Percentiles rank a stretch among this genome's conserved stretches.
Conservation (phyloP, 2,113 vertebrate genomes). For the Mustela lutreola region DNA sequence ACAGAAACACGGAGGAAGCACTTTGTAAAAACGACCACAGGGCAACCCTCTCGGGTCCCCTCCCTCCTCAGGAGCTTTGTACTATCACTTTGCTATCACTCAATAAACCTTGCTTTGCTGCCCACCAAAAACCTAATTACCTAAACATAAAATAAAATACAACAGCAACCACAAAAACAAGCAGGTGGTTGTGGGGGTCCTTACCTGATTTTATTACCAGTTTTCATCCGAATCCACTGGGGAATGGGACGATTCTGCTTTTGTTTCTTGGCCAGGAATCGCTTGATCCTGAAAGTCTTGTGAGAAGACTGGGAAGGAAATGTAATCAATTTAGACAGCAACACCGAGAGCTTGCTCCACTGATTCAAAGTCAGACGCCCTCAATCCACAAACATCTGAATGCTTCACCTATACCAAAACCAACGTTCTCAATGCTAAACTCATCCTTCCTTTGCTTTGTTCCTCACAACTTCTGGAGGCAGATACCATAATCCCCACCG, state of each 20-base stretch:
- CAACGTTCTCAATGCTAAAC: neutral
- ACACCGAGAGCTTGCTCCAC: neutral
- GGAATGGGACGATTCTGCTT: constrained; percentile 99
- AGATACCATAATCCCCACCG: neutral
- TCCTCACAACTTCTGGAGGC: neutral
- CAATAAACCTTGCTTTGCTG: neutral
- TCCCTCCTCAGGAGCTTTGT: too few species aligned
- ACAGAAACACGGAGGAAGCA: neutral
- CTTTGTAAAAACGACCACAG: neutral
- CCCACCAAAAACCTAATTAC: neutral
- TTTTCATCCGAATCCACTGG: constrained; percentile 99
- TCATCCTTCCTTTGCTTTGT: neutral
- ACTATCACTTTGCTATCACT: neutral
- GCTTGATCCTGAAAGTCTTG: constrained; percentile 98
- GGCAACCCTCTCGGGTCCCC: neutral
- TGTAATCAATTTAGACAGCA: constrained; percentile 38
- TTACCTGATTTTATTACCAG: constrained; percentile 99
- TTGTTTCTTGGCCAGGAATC: constrained; percentile 98
- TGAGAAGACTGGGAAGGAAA: constrained; percentile 93
- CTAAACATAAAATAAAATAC: neutral
- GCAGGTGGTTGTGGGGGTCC: fast-evolving
- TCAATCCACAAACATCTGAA: neutral
- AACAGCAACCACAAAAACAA: neutral
- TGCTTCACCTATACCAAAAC: neutral
- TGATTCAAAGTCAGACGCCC: neutral